Evolutionary conservation across 2,888 invertebrate genomes (phyloP).

Genomic region (Erebia palarica): DNA sequence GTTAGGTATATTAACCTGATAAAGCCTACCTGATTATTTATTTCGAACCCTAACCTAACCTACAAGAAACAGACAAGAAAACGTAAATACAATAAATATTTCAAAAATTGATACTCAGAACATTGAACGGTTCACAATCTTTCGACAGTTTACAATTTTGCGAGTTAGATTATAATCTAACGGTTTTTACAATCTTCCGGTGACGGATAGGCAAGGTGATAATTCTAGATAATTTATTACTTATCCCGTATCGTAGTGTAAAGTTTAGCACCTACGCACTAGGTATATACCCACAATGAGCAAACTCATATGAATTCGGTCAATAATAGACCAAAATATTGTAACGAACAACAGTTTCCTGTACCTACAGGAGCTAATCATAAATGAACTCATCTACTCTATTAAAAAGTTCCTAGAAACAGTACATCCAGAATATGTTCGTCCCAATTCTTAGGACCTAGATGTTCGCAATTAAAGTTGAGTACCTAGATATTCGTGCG

Average conservation of each 20-base stretch:
- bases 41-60: too few species aligned
- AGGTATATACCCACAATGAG: background rate
- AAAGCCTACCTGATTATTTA: too few species aligned
- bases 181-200: too few species aligned
- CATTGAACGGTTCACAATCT: too few species aligned
- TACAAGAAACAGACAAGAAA: too few species aligned
- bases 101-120: too few species aligned
- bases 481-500: conserved; percentile 15
- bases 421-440: background rate
- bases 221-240: background rate
- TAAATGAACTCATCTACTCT: conserved; percentile 3
- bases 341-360: background rate
- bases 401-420: conserved; percentile 21
- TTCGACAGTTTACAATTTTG: too few species aligned
- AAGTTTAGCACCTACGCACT: background rate
- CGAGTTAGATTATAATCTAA: too few species aligned
- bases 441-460: conserved; percentile 15
- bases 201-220: too few species aligned
- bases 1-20: too few species aligned
- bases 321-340: background rate
- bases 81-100: too few species aligned
- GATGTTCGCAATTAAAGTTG: conserved; percentile 15
- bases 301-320: background rate
- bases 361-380: background rate
- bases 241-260: background rate